Conservation (phyloP, 2,113 vertebrate species). For the Coptodon rendalli region DNA sequence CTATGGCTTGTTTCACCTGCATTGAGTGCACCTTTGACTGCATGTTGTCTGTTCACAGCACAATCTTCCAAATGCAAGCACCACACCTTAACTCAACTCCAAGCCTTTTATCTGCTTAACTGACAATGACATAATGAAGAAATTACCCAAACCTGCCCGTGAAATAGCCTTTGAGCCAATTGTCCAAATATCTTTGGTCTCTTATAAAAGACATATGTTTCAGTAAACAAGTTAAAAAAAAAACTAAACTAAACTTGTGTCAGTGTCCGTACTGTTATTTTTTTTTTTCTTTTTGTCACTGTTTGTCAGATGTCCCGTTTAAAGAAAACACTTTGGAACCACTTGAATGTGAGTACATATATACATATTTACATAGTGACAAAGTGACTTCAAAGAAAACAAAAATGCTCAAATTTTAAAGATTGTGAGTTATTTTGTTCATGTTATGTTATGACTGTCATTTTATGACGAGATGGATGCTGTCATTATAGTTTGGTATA, state of each 20-base stretch:
- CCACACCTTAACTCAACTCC: background rate
- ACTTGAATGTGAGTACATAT: background rate
- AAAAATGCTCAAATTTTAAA: background rate
- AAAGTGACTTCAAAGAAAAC: background rate
- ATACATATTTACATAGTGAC: background rate
- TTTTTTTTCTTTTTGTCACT: background rate
- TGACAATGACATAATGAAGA: background rate
- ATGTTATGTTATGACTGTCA: no score
- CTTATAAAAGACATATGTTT: background rate
- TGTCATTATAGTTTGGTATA: background rate
- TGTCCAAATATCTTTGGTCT: background rate
- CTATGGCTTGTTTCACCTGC: background rate
- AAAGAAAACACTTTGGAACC: background rate
- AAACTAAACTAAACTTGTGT: background rate
- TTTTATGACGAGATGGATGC: background rate
- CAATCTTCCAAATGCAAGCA: background rate
- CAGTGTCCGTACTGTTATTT: background rate
- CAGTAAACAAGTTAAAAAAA: background rate
- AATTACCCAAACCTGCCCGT: background rate
- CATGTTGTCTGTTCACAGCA: background rate
- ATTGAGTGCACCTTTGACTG: background rate
- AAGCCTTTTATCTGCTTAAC: background rate
- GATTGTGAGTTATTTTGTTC: background rate
- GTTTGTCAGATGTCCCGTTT: background rate
- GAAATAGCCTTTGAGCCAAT: background rate